Conservation (phyloP, 2,888 invertebrate species). For the Cerastoderma edule region DNA sequence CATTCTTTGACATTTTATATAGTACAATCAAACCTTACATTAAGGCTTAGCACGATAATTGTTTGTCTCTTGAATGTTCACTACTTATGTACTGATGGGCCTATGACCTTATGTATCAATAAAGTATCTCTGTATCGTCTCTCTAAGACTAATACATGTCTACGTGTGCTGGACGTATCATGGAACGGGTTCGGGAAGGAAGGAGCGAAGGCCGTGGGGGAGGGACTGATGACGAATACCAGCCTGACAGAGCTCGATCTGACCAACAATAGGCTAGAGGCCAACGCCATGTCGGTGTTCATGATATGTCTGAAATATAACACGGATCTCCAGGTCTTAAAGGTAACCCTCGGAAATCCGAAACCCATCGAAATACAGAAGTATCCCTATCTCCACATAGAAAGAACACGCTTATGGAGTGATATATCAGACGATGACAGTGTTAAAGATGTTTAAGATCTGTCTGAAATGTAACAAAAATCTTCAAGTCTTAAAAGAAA, state of each 20-base stretch:
- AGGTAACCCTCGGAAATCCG: conserved; percentile 59
- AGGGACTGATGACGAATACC: conserved; percentile 64
- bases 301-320: conserved; percentile 70
- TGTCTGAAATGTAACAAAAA: no score
- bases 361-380: no score
- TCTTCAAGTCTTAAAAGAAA: no score
- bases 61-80: no score
- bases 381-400: no score
- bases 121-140: background rate
- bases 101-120: no score
- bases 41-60: no score
- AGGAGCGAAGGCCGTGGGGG: conserved; percentile 73
- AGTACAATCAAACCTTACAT: no score
- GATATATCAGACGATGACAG: background rate
- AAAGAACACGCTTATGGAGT: no score
- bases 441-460: background rate
- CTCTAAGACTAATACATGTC: conserved; percentile 67
- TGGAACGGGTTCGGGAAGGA: conserved; percentile 78
- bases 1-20: no score
- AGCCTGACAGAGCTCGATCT: conserved; percentile 70
- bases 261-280: conserved; percentile 75
- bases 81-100: no score
- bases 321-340: conserved; percentile 56
- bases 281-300: conserved; percentile 65
- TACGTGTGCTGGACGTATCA: conserved; percentile 66